Evolutionary conservation across 2,888 invertebrate genomes (phyloP).

Genomic region (Melanotus villosus): DNA sequence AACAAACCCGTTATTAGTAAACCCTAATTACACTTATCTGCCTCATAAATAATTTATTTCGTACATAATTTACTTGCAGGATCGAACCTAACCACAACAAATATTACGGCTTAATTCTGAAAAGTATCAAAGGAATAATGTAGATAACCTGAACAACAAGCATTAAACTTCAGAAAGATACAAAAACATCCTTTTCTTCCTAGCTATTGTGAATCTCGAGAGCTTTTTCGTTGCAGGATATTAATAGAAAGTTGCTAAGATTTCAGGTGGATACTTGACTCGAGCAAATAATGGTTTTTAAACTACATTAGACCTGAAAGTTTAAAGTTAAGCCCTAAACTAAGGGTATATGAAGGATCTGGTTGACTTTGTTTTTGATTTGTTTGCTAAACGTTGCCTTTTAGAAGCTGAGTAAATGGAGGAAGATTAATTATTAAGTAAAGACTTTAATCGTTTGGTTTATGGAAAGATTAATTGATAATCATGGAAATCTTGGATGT

Average conservation of each 20-base stretch:
- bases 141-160: not conserved
- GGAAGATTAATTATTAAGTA: constrained; percentile 5
- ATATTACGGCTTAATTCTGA: not conserved
- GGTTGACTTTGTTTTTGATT: not conserved
- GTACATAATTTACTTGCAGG: not conserved
- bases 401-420: constrained; percentile 1
- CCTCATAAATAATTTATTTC: not conserved
- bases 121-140: not conserved
- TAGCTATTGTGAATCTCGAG: not conserved
- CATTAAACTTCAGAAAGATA: constrained; percentile 3
- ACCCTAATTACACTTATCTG: constrained; percentile 2
- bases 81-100: not conserved
- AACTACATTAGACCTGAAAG: constrained; percentile 10
- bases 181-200: constrained; percentile 2
- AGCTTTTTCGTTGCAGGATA: not conserved
- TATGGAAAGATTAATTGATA: not conserved
- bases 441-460: not conserved
- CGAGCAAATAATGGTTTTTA: constrained; percentile 7
- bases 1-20: constrained; percentile 1
- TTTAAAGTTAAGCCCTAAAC: not conserved
- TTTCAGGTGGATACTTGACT: constrained; percentile 15
- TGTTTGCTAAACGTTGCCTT: constrained; percentile 1
- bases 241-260: constrained; percentile 15
- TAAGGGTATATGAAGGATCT: not conserved
- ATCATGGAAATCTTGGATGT: not conserved